Evolutionary conservation across 2,113 vertebrate genomes (phyloP), one percentile per base, ranked within the genome.

Genomic region (Sylvia atricapilla): DNA sequence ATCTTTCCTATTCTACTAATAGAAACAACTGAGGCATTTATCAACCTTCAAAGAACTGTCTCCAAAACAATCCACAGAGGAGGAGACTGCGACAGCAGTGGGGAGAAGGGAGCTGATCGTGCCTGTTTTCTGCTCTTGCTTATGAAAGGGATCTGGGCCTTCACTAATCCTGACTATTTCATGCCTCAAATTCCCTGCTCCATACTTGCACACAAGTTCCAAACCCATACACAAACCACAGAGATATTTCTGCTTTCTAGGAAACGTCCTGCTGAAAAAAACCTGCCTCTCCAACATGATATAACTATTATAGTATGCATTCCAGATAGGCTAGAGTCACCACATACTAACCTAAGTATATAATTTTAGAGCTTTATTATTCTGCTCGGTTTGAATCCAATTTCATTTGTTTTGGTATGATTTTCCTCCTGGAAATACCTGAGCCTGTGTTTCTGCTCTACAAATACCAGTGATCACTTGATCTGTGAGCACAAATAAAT

Each of bases 391-490:
- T 95, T 94, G 93, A 96, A 96, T 84, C 86, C 90, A 79, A 24
- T 86, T 77, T 86, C 68, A 64, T 96, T 89, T 96, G 83, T 82
- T 97, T 94, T 77, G 80, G 41, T 93, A 87, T 62, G 69, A 87
- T 95, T 97, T 94, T 89, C 88, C 83, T 93, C 79, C 73, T 96
- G 83, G 69, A 97, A 97, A 93, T 96, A 97, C 95, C 94, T 93
- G 84, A 95, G 84, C 75, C 70, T 73, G 49, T 83, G 44, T 74
- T 93, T 86, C 55, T 87, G 59, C 84, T 90, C 50, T 53, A 88
- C 85, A 93, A 95, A 37, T 83, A 91, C 6, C 84, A 66, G 58
- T 39, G 49, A 82, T 92, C 68, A 31, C 86, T 94, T 92, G 90
- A 95, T 93, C 88, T 90, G 87, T 90, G 74, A 95, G 90, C 68